Evolutionary conservation across 2,113 vertebrate genomes (phyloP).

Genomic region (Cricetomys ansorgei): DNA sequence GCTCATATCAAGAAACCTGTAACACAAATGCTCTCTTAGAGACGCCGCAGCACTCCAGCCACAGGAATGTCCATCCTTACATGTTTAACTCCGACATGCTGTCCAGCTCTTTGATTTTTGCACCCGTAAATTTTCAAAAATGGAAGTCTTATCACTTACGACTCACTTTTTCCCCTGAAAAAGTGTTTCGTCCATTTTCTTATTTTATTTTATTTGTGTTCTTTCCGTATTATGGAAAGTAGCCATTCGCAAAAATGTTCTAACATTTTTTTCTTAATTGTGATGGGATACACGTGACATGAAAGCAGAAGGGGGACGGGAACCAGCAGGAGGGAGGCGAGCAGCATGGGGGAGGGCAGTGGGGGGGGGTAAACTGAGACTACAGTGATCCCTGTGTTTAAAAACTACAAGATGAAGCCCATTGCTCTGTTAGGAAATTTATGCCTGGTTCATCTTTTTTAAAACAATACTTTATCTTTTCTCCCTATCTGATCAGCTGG

Average conservation of each 20-base stretch:
- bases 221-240: neutral
- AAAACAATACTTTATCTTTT: neutral
- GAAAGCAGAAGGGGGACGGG: neutral
- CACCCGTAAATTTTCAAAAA: neutral
- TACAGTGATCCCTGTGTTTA: neutral
- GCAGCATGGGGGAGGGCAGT: neutral
- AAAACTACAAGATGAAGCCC: neutral
- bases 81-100: neutral
- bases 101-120: neutral
- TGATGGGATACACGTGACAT: neutral
- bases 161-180: neutral
- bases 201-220: neutral
- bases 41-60: neutral
- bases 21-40: neutral
- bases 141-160: neutral
- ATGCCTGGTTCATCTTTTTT: neutral
- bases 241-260: neutral
- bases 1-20: neutral
- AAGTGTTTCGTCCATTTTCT: neutral
- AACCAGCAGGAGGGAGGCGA: too few relatives aligned
- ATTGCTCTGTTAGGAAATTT: neutral
- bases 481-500: neutral
- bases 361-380: neutral
- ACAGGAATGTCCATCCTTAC: neutral
- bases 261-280: neutral